Evolutionary conservation across 1,140 invertebrate species (phyloP).

Genomic region (Zaprionus nigranus): DNA sequence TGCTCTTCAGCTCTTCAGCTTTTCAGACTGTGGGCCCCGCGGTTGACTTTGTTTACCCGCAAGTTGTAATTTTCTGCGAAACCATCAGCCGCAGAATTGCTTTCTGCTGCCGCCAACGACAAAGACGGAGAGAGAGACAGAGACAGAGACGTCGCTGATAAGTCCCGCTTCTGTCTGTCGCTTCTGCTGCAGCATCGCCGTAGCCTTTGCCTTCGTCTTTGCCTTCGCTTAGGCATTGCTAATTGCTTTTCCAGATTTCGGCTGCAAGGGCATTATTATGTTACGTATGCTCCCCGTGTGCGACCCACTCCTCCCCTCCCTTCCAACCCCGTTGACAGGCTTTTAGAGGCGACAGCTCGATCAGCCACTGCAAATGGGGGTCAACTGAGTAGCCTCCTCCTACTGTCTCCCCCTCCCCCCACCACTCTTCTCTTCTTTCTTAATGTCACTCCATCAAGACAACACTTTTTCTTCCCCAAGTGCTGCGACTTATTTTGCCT

Average conservation of each 20-base stretch:
- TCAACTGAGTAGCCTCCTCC: neutral
- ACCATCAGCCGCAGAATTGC: slow-evolving; percentile 78
- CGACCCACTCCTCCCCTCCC: slow-evolving; percentile 3
- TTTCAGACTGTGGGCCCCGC: slow-evolving; percentile 21
- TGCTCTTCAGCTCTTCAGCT: neutral
- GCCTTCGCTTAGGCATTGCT: slow-evolving; percentile 31
- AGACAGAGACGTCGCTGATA: slow-evolving; percentile 53
- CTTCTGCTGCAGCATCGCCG: neutral
- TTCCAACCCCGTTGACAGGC: slow-evolving; percentile 57
- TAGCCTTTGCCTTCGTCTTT: neutral
- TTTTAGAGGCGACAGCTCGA: slow-evolving; percentile 51
- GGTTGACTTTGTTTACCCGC: slow-evolving; percentile 81
- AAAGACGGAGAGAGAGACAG: too few relatives aligned
- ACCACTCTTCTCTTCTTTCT: neutral
- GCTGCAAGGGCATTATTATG: slow-evolving; percentile 11
- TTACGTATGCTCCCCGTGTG: slow-evolving; percentile 5
- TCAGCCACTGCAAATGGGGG: slow-evolving; percentile 19
- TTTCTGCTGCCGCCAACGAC: slow-evolving; percentile 51
- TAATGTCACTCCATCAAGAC: neutral
- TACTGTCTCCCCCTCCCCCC: too few relatives aligned
- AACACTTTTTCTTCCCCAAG: neutral
- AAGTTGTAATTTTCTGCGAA: slow-evolving; percentile 82
- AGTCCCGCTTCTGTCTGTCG: slow-evolving; percentile 74
- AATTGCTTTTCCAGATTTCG: slow-evolving; percentile 12
- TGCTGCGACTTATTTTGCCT: neutral